Conservation (phyloP, 2,113 vertebrate species). For the Oxygymnocypris stewartii region DNA sequence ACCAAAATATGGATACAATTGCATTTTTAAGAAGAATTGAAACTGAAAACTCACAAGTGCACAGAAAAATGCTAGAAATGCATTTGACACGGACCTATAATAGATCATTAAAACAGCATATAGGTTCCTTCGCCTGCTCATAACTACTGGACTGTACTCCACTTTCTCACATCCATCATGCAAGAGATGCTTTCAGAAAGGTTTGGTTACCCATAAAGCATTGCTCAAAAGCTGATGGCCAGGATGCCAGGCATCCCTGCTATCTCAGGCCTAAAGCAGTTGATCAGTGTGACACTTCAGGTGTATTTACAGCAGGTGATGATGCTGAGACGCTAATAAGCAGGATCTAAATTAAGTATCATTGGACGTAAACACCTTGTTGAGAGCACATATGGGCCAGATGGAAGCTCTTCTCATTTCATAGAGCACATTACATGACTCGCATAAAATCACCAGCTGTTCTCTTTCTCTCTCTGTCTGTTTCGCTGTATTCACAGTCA, state of each 20-base stretch:
- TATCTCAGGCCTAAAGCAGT: not conserved
- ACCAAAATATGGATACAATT: not conserved
- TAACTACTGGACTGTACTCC: not conserved
- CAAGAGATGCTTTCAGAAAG: not conserved
- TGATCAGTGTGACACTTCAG: not conserved
- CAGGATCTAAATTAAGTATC: slow-evolving; percentile 45
- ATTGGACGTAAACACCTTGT: slow-evolving; percentile 39
- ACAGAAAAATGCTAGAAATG: not conserved
- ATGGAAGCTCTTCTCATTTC: slow-evolving; percentile 50
- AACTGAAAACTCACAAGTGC: not conserved
- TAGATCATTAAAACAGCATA: not conserved
- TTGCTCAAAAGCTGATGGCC: not conserved
- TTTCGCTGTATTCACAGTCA: not conserved
- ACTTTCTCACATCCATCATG: not conserved
- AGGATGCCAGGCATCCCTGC: not conserved
- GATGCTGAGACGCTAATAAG: slow-evolving; percentile 35
- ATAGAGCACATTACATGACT: slow-evolving; percentile 19
- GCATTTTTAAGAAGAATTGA: no score
- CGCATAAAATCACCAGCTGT: no score
- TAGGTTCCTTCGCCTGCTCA: not conserved
- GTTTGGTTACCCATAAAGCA: not conserved
- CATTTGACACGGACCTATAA: not conserved
- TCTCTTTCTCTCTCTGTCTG: not conserved
- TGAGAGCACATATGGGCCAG: slow-evolving; percentile 45
- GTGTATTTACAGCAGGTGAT: not conserved